A percentile compares a stretch with the other conserved stretches of the same genome.
Evolutionary conservation across 2,888 invertebrate species (phyloP).

Genomic region (Nomada fabriciana): DNA sequence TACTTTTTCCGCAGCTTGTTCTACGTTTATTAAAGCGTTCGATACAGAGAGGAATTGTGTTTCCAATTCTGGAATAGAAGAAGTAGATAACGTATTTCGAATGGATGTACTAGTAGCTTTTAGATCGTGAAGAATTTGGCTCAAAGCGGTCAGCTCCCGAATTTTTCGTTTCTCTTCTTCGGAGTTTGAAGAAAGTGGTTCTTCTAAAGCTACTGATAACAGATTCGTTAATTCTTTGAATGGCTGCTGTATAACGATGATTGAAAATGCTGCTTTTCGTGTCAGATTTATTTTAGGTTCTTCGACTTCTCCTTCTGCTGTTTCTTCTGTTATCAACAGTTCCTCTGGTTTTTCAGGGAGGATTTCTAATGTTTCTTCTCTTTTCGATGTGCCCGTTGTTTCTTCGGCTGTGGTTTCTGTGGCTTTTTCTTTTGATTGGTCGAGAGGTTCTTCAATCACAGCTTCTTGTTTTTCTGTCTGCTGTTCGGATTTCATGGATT

Average conservation of each 20-base stretch:
- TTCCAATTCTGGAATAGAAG: conserved; percentile 34
- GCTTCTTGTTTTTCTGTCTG: not conserved
- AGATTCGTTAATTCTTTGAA: conserved; percentile 61
- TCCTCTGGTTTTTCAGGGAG: not conserved
- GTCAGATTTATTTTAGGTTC: conserved; percentile 10
- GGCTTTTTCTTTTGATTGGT: not conserved
- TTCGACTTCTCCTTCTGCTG: not conserved
- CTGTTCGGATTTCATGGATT: not conserved
- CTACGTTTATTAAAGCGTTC: conserved; percentile 32
- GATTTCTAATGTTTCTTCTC: not conserved
- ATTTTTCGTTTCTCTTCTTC: conserved; percentile 63
- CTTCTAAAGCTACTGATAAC: conserved; percentile 45
- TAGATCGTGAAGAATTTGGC: conserved; percentile 65
- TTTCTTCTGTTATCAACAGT: not conserved
- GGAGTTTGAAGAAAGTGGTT: conserved; percentile 50
- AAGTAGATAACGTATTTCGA: conserved; percentile 14
- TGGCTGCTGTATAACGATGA: conserved; percentile 58
- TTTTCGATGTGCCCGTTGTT: not conserved
- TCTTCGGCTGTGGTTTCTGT: not conserved
- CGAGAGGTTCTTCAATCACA: conserved; percentile 1
- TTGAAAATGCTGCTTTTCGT: conserved; percentile 32
- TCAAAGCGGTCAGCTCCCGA: conserved; percentile 58
- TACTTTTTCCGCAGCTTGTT: conserved; percentile 42
- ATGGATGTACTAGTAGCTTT: conserved; percentile 54
- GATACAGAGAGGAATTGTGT: conserved; percentile 21